Base-by-base conservation (phyloP, 2,113 vertebrate species). In the Nyctibius bracteatus region DNA sequence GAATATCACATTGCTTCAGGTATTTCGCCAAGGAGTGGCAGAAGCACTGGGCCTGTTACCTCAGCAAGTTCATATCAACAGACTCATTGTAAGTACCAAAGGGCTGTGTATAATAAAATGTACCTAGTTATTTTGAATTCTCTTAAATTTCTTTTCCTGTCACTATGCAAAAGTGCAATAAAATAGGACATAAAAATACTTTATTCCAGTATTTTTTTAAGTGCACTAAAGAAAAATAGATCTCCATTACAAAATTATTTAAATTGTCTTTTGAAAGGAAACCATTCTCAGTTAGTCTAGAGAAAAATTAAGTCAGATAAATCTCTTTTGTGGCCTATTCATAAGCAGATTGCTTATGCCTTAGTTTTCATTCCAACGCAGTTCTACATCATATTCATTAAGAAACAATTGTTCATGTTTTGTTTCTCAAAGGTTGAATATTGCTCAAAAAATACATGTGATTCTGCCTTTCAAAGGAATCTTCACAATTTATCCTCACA, bases 11-110 rank as follows among this genome's bases (percentile, higher is more conserved):
- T 98, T 99, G 97, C 99, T 99, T 94, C 98, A 94, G 71, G 98
- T 98, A 95, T 99, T 99, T 97, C 98, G 98, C 63, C 98, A 98
- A 75, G 99, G 99, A 78, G 98, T 99, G 43, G 99, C 99, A 8
- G 98, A 99, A 21, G 99, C 99, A 18, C 92, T 99, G 78, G 99
- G 99, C 24, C 94, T 99, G 58, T 96, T 98, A 49, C 98, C 98
- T 18, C 98, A 98, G 92, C 98, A 98, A 97, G 98, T 99, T 70
- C 99, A 99, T 97, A 99, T 99, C 98, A 99, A 99, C 94, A 98
- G 98, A n/a, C 98, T 99, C 54, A 98, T 99, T 96, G 99, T 99
- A 98, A 99, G 99, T 96, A 85, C 33, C 55, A 71, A 74, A 77
- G 22, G n/a, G 6, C 81, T 81, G 13, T 15, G 5, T 39, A 7